Base-by-base conservation (phyloP, 1,140 invertebrate genomes). In the Intoshia linei region DNA sequence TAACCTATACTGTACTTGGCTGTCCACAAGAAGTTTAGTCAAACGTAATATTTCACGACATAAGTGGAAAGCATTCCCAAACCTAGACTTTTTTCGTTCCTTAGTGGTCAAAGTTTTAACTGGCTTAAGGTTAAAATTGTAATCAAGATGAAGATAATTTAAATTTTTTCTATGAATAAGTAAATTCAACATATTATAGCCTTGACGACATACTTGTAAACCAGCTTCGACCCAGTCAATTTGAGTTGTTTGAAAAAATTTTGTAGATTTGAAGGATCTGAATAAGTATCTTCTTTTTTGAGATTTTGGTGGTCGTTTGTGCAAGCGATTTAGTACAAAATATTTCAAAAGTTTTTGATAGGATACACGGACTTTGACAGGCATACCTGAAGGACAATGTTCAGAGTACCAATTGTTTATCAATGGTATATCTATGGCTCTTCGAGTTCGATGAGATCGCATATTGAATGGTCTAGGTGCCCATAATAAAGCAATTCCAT, bases 221-320 rank as follows among this genome's bases (percentile, higher is more conserved):
- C 87, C 87, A 36, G 81, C 83, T 61, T 98, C 90, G 1, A 98
- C 87, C 90, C 90, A 98, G 59, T 98, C 90, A 38, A 98, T 62
- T 1, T 81, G 87, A 13, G 90, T 98, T 0, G 78, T 83, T 68
- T 98, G 87, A 65, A 98, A 98, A 61, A 98, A 98, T 58, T 98
- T 98, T 0, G 90, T 98, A 0, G 83, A 74, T 59, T 98, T 98
- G 61, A 98, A 98, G 1, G 87, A 95, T 14, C 84, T 68, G 66
- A 98, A 98, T 13, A 93, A 59, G 50, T 90, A 87, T 35, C 64
- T 64, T 42, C 93, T 92, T 59, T 95, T 95, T 49, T 98, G 87
- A 15, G 87, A 74, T 54, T 98, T 98, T 1, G 87, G 90, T 23
- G 75, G 73, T 40, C 78, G 66, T 56, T 95, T 84, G 56, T 95